Percentiles rank a stretch among this genome's conserved stretches.
These are phyloP conservation scores for Macrobrachium nipponense DNA, from an alignment of 1,140 invertebrate genomes.

Conservation along the genomic window DNA sequence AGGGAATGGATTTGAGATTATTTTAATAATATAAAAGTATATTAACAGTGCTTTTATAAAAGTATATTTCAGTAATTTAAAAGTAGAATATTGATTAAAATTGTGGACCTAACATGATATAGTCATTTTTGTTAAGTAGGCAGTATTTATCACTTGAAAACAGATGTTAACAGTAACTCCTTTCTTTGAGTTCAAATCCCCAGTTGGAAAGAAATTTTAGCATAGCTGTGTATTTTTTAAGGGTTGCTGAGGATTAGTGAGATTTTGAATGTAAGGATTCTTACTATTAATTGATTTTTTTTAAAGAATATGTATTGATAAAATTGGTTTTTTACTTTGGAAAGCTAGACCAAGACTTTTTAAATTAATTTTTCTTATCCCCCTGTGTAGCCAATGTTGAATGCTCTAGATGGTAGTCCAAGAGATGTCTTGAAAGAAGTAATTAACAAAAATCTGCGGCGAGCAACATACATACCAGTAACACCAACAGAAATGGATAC, in stretches of 20 bases:
- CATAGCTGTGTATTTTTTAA: no score
- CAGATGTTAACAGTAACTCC: no score
- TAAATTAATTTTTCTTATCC: neutral
- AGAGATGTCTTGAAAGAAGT: slow-evolving; percentile 89
- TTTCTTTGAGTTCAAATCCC: no score
- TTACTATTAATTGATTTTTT: neutral
- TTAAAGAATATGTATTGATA: neutral
- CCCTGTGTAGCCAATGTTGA: slow-evolving; percentile 77
- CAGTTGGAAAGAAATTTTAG: no score
- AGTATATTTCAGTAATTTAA: neutral
- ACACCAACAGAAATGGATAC: slow-evolving; percentile 59
- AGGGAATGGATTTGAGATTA: slow-evolving; percentile 15
- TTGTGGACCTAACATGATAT: no score
- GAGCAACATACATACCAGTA: slow-evolving; percentile 59
- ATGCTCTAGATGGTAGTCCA: slow-evolving; percentile 85
- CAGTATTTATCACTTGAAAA: no score
- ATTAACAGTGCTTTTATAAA: slow-evolving; percentile 9
- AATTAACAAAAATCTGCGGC: slow-evolving; percentile 81
- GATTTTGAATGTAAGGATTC: no score
- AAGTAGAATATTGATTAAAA: no score
- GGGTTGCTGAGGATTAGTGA: no score
- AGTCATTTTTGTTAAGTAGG: no score
- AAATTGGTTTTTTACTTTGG: neutral
- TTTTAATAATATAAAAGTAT: no score
- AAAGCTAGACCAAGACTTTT: neutral